Evolutionary conservation across 2,888 invertebrate genomes (phyloP), one percentile per base, ranked within the genome.

Genomic region (Acleris holmiana): DNA sequence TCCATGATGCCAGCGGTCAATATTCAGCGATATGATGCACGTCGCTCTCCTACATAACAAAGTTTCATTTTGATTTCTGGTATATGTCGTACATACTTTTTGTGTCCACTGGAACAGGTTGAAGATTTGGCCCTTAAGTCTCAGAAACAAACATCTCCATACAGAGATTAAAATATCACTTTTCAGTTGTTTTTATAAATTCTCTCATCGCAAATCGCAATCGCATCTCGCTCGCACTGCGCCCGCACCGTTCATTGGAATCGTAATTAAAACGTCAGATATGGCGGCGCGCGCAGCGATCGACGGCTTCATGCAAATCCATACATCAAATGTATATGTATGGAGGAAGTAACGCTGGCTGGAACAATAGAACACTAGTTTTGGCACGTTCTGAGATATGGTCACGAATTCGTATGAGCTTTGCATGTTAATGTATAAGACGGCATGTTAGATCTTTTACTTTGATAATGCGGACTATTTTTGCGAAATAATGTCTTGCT

Each of bases 261-360:
- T 89, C 77, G 85, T 91, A 90, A 91, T 91, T 89, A 89, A 90
- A 88, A 84, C 80, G 86, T 91, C 89, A 88, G 86, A 88, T 86
- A 86, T 79, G 82, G 84, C 80, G 76, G 77, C 79, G 76, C 68
- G 74, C 75, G 80, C 76, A 70, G 71, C 77, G 78, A 82, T 80
- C 80, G 80, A 80, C 76, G 80, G 76, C 76, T 76, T 40, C 79
- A 86, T 85, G 86, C 83, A 75, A 77, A 78, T 41, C 23, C 44
- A 55, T 55, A 46, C 55, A 55, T 40, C 55, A 56, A 29, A 56
- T 21, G 44, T 23, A 25, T 47, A 57, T 54, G 41, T 51, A 64
- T 64, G 51, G 48, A 64, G 63, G 63, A 63, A 63, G 63, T 57
- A 35, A 35, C 13, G 35, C 35, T 35, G 41, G 63, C 47, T 54